Conservation (phyloP, 2,113 vertebrate species). For the Apus apus region DNA sequence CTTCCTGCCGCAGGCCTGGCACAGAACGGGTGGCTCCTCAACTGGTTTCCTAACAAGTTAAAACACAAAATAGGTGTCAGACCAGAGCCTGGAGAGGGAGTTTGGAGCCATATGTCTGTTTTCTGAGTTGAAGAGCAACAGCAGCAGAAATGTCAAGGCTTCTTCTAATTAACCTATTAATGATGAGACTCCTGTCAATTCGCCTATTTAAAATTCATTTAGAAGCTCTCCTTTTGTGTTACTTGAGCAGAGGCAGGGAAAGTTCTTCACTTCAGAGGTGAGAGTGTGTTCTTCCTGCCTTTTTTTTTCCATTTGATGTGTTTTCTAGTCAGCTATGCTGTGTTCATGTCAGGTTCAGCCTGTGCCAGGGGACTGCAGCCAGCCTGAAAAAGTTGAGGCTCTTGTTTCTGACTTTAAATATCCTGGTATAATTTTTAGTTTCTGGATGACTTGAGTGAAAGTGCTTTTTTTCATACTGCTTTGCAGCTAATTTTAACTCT, state of each 20-base stretch:
- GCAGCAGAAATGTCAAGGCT: conserved; percentile 10
- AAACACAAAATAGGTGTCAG: neutral
- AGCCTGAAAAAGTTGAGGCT: neutral
- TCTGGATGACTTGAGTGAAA: conserved; percentile 6
- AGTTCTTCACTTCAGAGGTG: neutral
- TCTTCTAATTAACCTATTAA: conserved; percentile 32
- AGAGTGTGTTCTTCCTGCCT: neutral
- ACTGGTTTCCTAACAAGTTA: neutral
- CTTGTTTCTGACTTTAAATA: conserved; percentile 34
- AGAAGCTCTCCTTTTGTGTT: neutral
- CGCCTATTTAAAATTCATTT: neutral
- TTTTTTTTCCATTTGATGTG: neutral
- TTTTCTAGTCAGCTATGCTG: neutral
- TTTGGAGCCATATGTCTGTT: neutral
- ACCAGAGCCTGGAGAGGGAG: neutral
- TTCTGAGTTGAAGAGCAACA: neutral
- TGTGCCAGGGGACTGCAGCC: conserved; percentile 41
- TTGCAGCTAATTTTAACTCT: conserved; percentile 49
- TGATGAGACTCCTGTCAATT: neutral
- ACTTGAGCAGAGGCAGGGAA: neutral
- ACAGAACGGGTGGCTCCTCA: neutral
- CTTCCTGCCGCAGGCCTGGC: neutral
- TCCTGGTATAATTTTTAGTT: conserved; percentile 15
- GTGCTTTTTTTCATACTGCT: neutral
- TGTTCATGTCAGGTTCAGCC: neutral